Percentiles rank a stretch among this genome's conserved stretches.
Conservation (phyloP, 1,140 invertebrate species). For the Metopolophium dirhodum region DNA sequence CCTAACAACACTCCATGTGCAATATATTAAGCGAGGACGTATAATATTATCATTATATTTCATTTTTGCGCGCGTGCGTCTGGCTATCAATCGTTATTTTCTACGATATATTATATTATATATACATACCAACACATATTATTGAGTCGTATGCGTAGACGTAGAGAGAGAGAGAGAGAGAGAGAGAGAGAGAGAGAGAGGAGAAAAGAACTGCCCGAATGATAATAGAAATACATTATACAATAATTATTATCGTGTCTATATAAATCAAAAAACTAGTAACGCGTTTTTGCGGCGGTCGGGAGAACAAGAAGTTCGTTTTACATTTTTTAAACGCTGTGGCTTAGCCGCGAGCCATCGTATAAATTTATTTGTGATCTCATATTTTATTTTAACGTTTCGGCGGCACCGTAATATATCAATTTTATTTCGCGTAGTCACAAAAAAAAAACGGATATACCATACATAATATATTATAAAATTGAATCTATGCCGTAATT, state of each 20-base stretch:
- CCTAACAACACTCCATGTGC: not conserved
- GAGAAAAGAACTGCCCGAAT: not conserved
- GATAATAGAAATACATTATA: not conserved
- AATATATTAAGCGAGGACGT: not conserved
- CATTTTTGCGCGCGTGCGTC: not conserved
- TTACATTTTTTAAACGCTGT: not conserved
- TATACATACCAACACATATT: not conserved
- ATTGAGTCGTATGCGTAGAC: not conserved
- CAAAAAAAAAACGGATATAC: not conserved
- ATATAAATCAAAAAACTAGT: not conserved
- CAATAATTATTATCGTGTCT: not conserved
- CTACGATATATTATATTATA: not conserved
- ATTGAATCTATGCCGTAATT: not conserved
- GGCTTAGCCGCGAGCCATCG: not conserved
- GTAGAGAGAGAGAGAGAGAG: not conserved
- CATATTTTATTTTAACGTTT: constrained; percentile 19
- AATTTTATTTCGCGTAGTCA: not conserved
- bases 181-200: not conserved
- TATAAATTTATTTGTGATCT: constrained; percentile 5
- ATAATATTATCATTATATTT: not conserved
- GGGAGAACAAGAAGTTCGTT: not conserved
- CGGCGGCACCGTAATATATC: not conserved
- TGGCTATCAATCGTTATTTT: not conserved
- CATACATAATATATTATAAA: not conserved
- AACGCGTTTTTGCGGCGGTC: not conserved